Conservation (phyloP, 2,888 invertebrate species). For the Teinopalpus imperialis region DNA sequence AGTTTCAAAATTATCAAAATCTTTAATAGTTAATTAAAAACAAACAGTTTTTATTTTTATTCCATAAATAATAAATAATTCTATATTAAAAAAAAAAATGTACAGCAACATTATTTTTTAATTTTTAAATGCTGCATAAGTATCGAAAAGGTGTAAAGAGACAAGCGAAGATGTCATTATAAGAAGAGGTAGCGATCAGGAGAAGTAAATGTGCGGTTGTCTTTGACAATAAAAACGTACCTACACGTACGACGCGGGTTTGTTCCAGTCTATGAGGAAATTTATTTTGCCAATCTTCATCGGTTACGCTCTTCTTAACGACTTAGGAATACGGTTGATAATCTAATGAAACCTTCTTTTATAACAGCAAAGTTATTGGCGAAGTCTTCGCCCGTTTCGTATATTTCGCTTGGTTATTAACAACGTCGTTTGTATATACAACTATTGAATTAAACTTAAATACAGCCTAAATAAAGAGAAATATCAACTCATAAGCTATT, state of each 20-base stretch:
- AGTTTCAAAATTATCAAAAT: too few species aligned
- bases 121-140: conserved; percentile 44
- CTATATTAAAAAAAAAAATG: too few species aligned
- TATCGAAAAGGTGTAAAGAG: conserved; percentile 72
- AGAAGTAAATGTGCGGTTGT: conserved; percentile 77
- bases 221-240: conserved; percentile 72
- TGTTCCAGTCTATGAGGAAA: conserved; percentile 54
- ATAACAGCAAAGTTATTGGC: conserved; percentile 4
- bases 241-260: conserved; percentile 68
- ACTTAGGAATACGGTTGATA: conserved; percentile 47
- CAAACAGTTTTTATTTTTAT: too few species aligned
- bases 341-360: conserved; percentile 28
- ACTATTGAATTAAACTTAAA: too few species aligned
- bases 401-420: background rate
- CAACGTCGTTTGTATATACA: too few species aligned
- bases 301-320: conserved; percentile 39
- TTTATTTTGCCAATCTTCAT: conserved; percentile 39
- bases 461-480: too few species aligned
- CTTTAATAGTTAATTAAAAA: too few species aligned
- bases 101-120: too few species aligned
- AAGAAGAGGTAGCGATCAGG: conserved; percentile 78
- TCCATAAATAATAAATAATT: too few species aligned
- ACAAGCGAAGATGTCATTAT: conserved; percentile 77
- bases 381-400: background rate
- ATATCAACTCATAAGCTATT: too few species aligned